Conservation (phyloP, 2,113 vertebrate species). For the Ailurus styani region DNA sequence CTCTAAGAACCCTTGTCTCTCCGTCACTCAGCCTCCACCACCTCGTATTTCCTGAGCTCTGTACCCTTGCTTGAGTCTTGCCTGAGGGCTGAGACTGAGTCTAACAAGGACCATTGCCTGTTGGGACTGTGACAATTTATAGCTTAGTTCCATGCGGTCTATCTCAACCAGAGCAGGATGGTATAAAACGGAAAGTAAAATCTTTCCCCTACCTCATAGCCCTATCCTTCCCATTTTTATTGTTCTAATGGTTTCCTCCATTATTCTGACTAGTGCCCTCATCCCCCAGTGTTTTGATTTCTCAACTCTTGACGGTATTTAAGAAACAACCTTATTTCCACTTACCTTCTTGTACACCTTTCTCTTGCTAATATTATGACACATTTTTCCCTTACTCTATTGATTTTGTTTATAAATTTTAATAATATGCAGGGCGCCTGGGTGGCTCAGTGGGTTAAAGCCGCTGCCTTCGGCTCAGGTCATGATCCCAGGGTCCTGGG, state of each 20-base stretch:
- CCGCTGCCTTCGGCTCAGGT: too few relatives aligned
- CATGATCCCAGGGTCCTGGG: too few relatives aligned
- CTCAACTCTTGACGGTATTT: not conserved
- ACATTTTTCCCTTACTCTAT: not conserved
- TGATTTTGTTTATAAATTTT: constrained; percentile 1
- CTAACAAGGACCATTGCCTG: not conserved
- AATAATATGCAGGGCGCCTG: not conserved
- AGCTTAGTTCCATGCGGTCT: not conserved
- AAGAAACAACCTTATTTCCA: not conserved
- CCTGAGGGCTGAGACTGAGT: not conserved
- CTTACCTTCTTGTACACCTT: not conserved
- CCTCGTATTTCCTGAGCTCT: not conserved
- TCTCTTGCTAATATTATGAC: not conserved
- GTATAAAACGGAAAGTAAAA: not conserved
- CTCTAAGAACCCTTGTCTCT: not conserved
- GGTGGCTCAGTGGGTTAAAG: too few relatives aligned
- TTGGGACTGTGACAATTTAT: not conserved
- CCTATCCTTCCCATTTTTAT: not conserved
- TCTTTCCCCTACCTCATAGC: too few relatives aligned
- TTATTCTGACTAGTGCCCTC: not conserved
- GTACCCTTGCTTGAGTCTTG: not conserved
- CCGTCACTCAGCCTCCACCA: not conserved
- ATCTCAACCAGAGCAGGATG: not conserved
- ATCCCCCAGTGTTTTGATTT: not conserved
- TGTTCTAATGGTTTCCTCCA: not conserved